Base-by-base conservation (phyloP, 2,888 invertebrate species). In the Miltochrista miniata region DNA sequence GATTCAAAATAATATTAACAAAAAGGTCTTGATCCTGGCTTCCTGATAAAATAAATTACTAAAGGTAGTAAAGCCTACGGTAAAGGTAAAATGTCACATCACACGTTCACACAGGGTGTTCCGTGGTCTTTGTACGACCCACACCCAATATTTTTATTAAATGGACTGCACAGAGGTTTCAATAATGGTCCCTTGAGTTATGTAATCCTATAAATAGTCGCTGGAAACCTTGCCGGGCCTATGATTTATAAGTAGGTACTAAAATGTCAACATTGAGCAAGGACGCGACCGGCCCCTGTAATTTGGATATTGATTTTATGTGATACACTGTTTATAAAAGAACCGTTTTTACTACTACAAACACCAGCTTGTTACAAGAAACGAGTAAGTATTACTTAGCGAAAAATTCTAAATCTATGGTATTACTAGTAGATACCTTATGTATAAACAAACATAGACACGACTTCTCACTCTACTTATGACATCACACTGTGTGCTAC, bases 1-100 rank as follows among this genome's bases (percentile, higher is more conserved):
- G n/a, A n/a, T 24, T 24, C 18, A 24, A 24, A 2, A 61, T 56
- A 68, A 65, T 53, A 65, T 64, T 67, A 67, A 66, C 52, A 59
- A 66, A 55, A 66, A 56, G 46, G 48, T 50, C 47, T 52, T 24
- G 18, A 24, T 24, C 18, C 50, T 56, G n/a, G n/a, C n/a, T n/a
- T n/a, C n/a, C 48, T 54, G 54, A 36, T 45, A 36, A 34, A 48
- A 67, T 66, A 64, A 67, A 61, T 64, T 59, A 56, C 59, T 46
- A 9, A 14, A 7, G 24, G 33, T 42, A 41, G 45, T 55, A 41
- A 55, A 46, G 13, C 41, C 48, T 43, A 42, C 49, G 43, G 53
- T 53, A 57, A 54, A 61, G 50, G 54, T 5, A 24, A 24, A 24
- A 24, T 24, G 18, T 24, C 18, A 24, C 18, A 24, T 24, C 18